Conservation (phyloP, 1,140 invertebrate species). For the Goniozus legneri region DNA sequence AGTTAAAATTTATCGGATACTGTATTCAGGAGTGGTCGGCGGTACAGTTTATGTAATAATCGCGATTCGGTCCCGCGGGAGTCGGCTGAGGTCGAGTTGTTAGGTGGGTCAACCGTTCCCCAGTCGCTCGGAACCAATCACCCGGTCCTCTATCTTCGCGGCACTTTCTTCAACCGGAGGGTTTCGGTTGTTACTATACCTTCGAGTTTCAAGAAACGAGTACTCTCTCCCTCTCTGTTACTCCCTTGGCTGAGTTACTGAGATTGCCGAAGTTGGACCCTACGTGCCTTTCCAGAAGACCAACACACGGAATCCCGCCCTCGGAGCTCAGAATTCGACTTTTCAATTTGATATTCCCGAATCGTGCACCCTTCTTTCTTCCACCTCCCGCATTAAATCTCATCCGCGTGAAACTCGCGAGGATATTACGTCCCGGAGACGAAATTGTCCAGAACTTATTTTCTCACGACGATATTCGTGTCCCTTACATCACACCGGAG, state of each 20-base stretch:
- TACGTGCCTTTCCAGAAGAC: constrained; percentile 9
- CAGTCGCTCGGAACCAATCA: neutral
- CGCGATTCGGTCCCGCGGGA: too few species aligned
- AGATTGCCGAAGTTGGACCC: constrained; percentile 22
- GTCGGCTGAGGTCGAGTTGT: neutral
- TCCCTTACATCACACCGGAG: constrained; percentile 12
- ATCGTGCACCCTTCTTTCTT: constrained; percentile 14
- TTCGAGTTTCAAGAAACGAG: constrained; percentile 15
- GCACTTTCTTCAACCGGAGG: neutral
- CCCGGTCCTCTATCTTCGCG: neutral
- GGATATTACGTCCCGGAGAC: constrained; percentile 17
- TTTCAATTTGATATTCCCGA: constrained; percentile 32
- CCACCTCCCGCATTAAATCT: neutral
- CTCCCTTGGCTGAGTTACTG: constrained; percentile 22
- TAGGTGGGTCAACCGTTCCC: constrained; percentile 12
- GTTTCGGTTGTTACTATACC: constrained; percentile 14
- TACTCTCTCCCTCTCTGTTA: too few species aligned
- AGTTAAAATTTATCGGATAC: too few species aligned
- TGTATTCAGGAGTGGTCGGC: too few species aligned
- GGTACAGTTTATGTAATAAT: too few species aligned
- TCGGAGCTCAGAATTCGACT: constrained; percentile 19
- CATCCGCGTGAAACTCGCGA: constrained; percentile 3
- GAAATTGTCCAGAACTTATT: constrained; percentile 10
- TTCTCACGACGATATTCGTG: constrained; percentile 3
- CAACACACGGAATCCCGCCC: neutral